Conservation (phyloP, 2,888 invertebrate species). For the Ornithoptera priamus region DNA sequence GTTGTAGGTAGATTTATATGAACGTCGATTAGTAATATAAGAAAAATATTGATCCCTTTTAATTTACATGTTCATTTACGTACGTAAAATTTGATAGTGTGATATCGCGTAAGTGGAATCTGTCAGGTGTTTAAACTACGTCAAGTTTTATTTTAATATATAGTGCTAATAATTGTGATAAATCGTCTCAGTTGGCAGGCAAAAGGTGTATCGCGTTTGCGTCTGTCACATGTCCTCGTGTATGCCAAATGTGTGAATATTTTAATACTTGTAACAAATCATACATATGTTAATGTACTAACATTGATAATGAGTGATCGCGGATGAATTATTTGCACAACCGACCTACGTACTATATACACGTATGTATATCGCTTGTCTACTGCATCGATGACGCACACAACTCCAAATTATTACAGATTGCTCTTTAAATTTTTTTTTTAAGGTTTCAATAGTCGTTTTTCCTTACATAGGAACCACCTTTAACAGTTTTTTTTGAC, state of each 20-base stretch:
- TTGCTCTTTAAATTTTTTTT: conserved; percentile 7
- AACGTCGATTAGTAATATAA: no score
- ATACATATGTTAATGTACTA: not conserved
- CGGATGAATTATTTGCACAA: conserved; percentile 18
- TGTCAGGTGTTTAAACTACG: conserved; percentile 15
- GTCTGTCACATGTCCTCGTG: not conserved
- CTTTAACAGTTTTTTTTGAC: no score
- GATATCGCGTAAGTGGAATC: conserved; percentile 6
- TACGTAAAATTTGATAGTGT: not conserved
- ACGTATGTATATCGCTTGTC: conserved; percentile 14
- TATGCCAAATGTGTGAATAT: conserved; percentile 18
- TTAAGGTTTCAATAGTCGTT: no score
- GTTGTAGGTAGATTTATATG: no score
- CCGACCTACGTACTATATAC: conserved; percentile 11
- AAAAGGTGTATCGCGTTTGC: no score
- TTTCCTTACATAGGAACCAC: no score
- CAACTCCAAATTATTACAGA: conserved; percentile 1
- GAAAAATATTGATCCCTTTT: no score
- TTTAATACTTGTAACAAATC: conserved; percentile 6
- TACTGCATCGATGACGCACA: conserved; percentile 23
- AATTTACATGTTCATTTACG: no score
- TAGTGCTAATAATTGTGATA: conserved; percentile 23
- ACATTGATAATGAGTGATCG: conserved; percentile 21
- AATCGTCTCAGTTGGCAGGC: conserved; percentile 10
- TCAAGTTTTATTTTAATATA: conserved; percentile 20